Evolutionary conservation across 2,888 invertebrate species (phyloP).

Genomic region (Aradus depressus): DNA sequence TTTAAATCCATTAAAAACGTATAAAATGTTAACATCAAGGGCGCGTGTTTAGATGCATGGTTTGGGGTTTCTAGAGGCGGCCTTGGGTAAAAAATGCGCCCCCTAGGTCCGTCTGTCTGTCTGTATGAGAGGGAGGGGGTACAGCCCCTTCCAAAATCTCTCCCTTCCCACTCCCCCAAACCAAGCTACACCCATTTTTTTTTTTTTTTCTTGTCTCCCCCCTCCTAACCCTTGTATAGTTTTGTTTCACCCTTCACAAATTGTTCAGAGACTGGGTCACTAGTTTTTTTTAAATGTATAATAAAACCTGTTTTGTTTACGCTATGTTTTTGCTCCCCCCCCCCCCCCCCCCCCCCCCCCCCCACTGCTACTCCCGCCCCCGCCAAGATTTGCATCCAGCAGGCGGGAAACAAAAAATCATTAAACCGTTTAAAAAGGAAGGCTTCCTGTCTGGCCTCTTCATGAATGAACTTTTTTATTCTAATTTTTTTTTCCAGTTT

Average conservation of each 20-base stretch:
- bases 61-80: too few species aligned
- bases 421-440: constrained; percentile 1
- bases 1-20: too few species aligned
- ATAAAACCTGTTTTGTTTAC: constrained; percentile 15
- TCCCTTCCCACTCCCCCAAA: not conserved
- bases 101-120: not conserved
- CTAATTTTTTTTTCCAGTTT: constrained; percentile 3
- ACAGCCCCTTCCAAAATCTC: constrained; percentile 14
- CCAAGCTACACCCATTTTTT: too few species aligned
- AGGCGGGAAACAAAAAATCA: constrained; percentile 5
- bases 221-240: too few species aligned
- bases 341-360: not conserved
- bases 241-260: not conserved
- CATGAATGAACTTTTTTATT: constrained; percentile 14
- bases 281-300: constrained; percentile 10
- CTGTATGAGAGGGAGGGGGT: constrained; percentile 1
- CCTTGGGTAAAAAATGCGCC: constrained; percentile 20
- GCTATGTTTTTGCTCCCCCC: not conserved
- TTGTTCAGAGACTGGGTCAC: not conserved
- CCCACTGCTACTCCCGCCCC: not conserved
- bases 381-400: constrained; percentile 7
- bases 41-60: too few species aligned
- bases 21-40: too few species aligned
- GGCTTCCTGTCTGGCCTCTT: constrained; percentile 5
- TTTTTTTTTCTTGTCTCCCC: too few species aligned